phyloP scores from a whole-genome alignment of 2,113 vertebrate species.

The Toxostoma redivivum region DNA sequence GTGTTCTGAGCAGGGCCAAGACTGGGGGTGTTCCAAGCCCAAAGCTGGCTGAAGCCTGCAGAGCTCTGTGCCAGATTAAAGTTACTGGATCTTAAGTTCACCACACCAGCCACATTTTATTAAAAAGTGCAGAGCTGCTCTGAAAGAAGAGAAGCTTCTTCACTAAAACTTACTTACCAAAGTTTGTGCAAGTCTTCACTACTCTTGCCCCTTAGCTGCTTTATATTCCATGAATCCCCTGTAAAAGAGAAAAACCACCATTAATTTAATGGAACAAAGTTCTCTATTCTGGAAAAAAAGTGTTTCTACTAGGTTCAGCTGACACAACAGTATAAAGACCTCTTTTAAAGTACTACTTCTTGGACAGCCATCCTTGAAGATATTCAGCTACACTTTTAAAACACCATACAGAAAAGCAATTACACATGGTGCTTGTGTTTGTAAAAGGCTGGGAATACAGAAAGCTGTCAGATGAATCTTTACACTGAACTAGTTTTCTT shows the following conservation, averaged over 20 bases:
- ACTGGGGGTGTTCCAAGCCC: neutral
- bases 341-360: neutral
- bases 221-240: slow-evolving; percentile 91
- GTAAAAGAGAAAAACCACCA: neutral
- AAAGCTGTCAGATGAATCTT: neutral
- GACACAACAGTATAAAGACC: neutral
- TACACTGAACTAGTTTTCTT: neutral
- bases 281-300: neutral
- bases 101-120: neutral
- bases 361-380: neutral
- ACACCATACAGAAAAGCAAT: neutral
- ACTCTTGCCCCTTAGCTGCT: slow-evolving; percentile 89
- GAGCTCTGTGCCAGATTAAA: neutral
- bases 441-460: neutral
- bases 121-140: neutral
- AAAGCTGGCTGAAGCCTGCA: neutral
- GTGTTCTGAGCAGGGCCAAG: neutral
- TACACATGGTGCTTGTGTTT: neutral
- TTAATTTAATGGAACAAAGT: neutral
- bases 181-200: slow-evolving; percentile 96
- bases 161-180: slow-evolving; percentile 75
- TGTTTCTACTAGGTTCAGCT: neutral
- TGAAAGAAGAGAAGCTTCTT: neutral
- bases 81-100: neutral
- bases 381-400: neutral